phyloP scores from a whole-genome alignment of 2,888 invertebrate genomes.

The Aporophyla nigra region DNA sequence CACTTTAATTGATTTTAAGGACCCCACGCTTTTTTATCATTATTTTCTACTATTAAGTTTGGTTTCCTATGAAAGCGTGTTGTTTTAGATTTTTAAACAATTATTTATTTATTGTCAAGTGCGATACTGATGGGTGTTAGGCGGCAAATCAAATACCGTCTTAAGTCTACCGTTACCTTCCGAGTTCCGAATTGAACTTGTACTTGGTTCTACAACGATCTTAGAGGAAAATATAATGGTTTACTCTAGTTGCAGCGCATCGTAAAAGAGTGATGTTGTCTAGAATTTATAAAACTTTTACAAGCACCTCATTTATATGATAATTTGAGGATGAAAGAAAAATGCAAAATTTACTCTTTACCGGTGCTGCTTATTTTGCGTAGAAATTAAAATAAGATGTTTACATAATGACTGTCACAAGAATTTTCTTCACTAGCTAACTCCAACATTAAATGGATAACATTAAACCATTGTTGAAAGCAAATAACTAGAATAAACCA shows the following conservation, averaged over 20 bases:
- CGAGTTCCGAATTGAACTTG: not conserved
- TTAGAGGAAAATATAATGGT: not conserved
- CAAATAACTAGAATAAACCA: not conserved
- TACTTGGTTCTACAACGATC: not conserved
- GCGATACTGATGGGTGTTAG: too few relatives aligned
- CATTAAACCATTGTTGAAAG: not conserved
- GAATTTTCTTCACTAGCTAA: not conserved
- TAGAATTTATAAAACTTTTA: conserved; percentile 19
- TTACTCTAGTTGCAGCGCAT: conserved; percentile 4
- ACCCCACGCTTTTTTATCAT: too few relatives aligned
- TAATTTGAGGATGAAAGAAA: conserved; percentile 16
- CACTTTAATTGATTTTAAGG: too few relatives aligned
- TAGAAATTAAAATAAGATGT: not conserved
- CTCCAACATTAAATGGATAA: not conserved
- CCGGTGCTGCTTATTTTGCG: conserved; percentile 7
- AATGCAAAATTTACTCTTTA: not conserved
- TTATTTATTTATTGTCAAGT: too few relatives aligned
- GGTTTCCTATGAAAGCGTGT: too few relatives aligned
- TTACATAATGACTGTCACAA: not conserved
- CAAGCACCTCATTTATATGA: conserved; percentile 18
- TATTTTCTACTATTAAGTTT: too few relatives aligned
- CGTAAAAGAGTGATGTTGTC: conserved; percentile 8
- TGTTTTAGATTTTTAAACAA: too few relatives aligned
- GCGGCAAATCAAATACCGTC: not conserved
- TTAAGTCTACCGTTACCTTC: not conserved